Base-by-base conservation (phyloP, 2,888 invertebrate genomes). In the Lydus trimaculatus region DNA sequence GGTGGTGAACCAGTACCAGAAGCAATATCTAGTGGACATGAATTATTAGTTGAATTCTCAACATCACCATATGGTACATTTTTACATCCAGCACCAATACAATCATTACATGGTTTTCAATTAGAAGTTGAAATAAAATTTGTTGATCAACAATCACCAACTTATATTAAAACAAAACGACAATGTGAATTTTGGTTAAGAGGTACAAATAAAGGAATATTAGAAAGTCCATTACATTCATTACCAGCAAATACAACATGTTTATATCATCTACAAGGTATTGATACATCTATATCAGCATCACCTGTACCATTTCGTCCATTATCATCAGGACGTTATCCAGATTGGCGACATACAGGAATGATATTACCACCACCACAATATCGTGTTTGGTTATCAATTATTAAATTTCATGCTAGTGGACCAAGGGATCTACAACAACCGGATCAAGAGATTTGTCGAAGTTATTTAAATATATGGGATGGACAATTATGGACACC, bases 31-130 rank as follows among this genome's bases (percentile, higher is more conserved):
- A 95, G 95, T 82, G 94, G 95, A 0, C 94, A 94, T 69, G 95
- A 96, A 85, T 87, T 96, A 77, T 88, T 96, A 73, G 95, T 96
- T 31, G 95, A 95, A 86, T 95, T 96, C 84, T 93, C 94, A 70
- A 94, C 95, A 58, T 95, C 95, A 23, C 94, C 95, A 7, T 96
- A 92, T 83, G 96, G 96, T 75, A 95, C 95, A 73, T 95, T 96
- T 85, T 88, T 94, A 75, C 92, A 94, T 83, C 94, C 94, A 4
- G 90, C 91, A 17, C 91, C 93, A 31, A 88, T 90, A 58, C 91
- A 93, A 83, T 91, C 93, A 2, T 87, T 96, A 61, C 94, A 95
- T 83, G 96, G 96, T 73, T 96, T 96, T 85, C 96, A 96, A 82
- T 87, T 96, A 63, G 94, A 96, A 88, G 94, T 96, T 73, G 91